Evolutionary conservation across 2,797 vertebrate species (phyloP), one percentile per base, ranked within the genome.

Genomic region (Threskiornis aethiopicus): DNA sequence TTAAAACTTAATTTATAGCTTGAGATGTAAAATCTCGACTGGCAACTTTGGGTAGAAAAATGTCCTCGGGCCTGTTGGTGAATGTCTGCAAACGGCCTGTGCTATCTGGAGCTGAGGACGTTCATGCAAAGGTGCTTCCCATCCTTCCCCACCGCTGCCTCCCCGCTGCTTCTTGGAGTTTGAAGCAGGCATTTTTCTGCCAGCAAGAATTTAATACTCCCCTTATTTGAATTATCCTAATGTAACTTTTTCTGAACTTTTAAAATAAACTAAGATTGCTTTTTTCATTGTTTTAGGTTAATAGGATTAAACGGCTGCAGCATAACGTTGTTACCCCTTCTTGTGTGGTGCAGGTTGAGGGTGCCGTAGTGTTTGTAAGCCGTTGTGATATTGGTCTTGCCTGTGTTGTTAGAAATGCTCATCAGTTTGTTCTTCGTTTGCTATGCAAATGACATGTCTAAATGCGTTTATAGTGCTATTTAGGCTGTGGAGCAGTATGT

Each of bases 391-490:
- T 3, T 77, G n/a, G 24, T 57, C 35, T 66, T 37, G 7, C 35
- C 44, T n/a, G 39, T 9, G 12, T 11, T 44, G 20, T 16, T 55
- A 28, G 66, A 39, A 70, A 13, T 21, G 19, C 13, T 58, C 29
- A 2, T 44, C 14, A 25, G 25, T 21, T 41, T 0, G 1, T 17
- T 37, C 29, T 16, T 79, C 0, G 0, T 76, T 93, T 65, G 28
- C 67, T 22, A 0, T 16, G 41, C 69, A 72, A 20, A 19, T 58
- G 17, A 3, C 9, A 1, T 0, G 4, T 58, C 39, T n/a, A 20
- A 44, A 33, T 41, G 25, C 16, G 11, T 89, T 41, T 65, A 6
- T 9, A 33, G 28, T 13, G n/a, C 66, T 75, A 0, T 51, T 55
- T n/a, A 69, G 44, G n/a, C 58, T 8, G 1, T 0, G 5, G 49